Evolutionary conservation across 1,140 invertebrate genomes (phyloP).

Genomic region (Drosophila melanica): DNA sequence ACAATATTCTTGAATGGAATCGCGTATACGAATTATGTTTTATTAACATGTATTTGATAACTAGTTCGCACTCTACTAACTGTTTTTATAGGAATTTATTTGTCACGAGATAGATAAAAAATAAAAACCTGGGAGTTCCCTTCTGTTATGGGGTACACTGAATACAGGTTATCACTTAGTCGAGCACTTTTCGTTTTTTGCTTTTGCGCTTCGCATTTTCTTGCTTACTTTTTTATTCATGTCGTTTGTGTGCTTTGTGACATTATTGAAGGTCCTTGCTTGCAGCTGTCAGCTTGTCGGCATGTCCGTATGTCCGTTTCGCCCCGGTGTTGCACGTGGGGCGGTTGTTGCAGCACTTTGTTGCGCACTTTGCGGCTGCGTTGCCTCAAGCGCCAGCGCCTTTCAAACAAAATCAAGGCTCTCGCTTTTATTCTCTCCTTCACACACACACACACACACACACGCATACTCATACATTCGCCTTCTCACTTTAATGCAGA

Average conservation of each 20-base stretch:
- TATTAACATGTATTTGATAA: too few species aligned
- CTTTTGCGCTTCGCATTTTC: background rate
- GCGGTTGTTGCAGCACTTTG: background rate
- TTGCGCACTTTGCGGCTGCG: conserved; percentile 36
- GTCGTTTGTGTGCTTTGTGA: conserved; percentile 3
- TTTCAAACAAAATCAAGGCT: background rate
- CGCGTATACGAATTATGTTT: too few species aligned
- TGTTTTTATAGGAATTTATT: too few species aligned
- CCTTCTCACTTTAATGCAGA: background rate
- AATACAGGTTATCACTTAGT: background rate
- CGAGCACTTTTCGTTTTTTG: background rate
- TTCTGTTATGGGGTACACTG: too few species aligned
- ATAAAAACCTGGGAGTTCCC: too few species aligned
- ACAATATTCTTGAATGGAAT: too few species aligned
- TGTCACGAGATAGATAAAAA: too few species aligned
- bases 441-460: background rate
- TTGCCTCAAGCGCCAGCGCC: conserved; percentile 2
- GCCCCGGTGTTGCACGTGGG: conserved; percentile 8
- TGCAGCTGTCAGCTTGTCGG: background rate
- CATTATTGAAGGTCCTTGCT: conserved; percentile 16
- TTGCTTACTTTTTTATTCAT: background rate
- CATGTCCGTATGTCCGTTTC: background rate
- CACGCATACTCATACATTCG: too few species aligned
- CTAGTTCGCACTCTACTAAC: too few species aligned
- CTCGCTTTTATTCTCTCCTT: background rate